Percentiles rank a stretch among this genome's conserved stretches.
Conservation (phyloP, 2,113 vertebrate species). For the Scophthalmus maximus region DNA sequence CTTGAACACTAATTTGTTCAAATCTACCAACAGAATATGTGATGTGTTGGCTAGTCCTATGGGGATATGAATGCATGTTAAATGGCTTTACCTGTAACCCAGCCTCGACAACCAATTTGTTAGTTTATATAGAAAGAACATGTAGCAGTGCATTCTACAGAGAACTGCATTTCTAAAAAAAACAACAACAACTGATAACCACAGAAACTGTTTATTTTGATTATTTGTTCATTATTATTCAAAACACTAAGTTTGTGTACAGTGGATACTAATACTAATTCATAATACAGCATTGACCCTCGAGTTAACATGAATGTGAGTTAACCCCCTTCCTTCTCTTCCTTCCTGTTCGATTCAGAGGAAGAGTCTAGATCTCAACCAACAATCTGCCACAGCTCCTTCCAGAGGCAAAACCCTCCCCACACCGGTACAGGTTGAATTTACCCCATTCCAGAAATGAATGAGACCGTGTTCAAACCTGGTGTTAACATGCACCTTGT, state of each 20-base stretch:
- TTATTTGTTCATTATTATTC: not conserved
- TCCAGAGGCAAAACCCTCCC: slow-evolving; percentile 97
- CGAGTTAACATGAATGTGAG: slow-evolving; percentile 53
- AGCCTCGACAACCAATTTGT: no score
- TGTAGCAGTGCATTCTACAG: not conserved
- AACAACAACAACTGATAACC: no score
- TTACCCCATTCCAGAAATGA: slow-evolving; percentile 74
- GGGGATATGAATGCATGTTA: not conserved
- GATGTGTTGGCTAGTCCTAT: not conserved
- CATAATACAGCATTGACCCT: slow-evolving; percentile 3
- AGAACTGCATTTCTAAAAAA: no score
- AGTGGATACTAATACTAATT: slow-evolving; percentile 10
- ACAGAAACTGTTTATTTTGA: not conserved
- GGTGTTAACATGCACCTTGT: slow-evolving; percentile 57
- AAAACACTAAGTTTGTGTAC: slow-evolving; percentile 15
- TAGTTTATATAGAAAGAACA: not conserved
- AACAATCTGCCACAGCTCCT: slow-evolving; percentile 88
- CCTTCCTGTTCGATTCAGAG: slow-evolving; percentile 89
- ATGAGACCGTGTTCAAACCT: slow-evolving; percentile 51
- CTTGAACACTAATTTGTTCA: not conserved
- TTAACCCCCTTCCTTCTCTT: slow-evolving; percentile 75
- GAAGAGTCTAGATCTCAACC: slow-evolving; percentile 92
- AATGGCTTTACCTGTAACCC: not conserved
- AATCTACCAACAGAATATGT: not conserved
- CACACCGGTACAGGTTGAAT: slow-evolving; percentile 89